Percentiles rank a stretch among this genome's conserved stretches.
Conservation (phyloP, 2,888 invertebrate species). For the Eumerus sabulonum region DNA sequence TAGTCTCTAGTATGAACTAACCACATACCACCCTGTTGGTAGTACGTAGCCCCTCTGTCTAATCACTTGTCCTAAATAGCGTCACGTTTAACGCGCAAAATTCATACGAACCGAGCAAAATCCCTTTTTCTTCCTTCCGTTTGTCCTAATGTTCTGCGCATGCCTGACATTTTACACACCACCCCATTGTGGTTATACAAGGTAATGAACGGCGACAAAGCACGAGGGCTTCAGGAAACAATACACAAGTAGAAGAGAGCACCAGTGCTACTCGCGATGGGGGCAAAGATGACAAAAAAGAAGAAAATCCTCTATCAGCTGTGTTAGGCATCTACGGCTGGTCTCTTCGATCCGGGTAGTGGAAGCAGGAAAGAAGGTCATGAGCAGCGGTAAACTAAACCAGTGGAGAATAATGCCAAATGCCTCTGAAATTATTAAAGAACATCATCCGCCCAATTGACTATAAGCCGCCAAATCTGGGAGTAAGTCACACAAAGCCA, state of each 20-base stretch:
- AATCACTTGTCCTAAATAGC: slow-evolving; percentile 65
- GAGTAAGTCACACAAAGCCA: too few species aligned
- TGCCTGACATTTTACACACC: slow-evolving; percentile 38
- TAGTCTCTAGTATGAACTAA: too few species aligned
- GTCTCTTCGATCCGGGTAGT: slow-evolving; percentile 13
- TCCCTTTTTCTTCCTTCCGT: slow-evolving; percentile 23
- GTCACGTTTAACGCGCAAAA: slow-evolving; percentile 45
- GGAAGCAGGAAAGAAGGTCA: slow-evolving; percentile 20
- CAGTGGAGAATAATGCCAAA: slow-evolving; percentile 19
- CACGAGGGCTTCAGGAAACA: background rate
- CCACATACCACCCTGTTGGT: background rate
- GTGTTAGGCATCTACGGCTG: slow-evolving; percentile 32
- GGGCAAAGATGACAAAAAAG: too few species aligned
- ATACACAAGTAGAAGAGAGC: too few species aligned
- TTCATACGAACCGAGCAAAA: slow-evolving; percentile 7
- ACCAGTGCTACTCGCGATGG: background rate
- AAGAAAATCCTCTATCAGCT: slow-evolving; percentile 57
- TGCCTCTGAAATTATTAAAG: too few species aligned
- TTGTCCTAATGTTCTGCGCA: slow-evolving; percentile 38
- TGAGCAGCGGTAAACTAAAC: too few species aligned
- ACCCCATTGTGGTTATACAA: slow-evolving; percentile 60
- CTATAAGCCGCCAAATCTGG: too few species aligned
- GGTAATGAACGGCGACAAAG: slow-evolving; percentile 48
- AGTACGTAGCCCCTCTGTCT: slow-evolving; percentile 1
- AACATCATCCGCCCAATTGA: too few species aligned